Evolutionary conservation across 2,113 vertebrate species (phyloP), one percentile per base, ranked within the genome.

Genomic region (Girardinichthys multiradiatus): DNA sequence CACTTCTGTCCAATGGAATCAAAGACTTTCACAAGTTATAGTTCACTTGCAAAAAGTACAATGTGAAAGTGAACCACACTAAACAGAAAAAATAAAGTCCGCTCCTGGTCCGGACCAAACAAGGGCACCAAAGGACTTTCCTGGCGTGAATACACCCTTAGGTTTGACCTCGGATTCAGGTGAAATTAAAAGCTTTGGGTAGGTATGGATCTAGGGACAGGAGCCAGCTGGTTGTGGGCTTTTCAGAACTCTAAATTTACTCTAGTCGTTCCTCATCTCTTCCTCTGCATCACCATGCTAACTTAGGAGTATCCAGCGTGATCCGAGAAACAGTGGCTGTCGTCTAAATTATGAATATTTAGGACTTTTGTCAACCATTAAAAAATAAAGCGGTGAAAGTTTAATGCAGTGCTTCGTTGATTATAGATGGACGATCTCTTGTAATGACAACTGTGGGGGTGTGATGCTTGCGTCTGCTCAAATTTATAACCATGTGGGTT

Each of bases 331-430:
- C 80, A 79, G 80, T 79, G 81, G 85, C 86, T 87, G 88, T 89
- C 82, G 70, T 73, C 76, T 95, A 86, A 93, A 94, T 94, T 89
- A 93, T 94, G 88, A 93, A 94, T 91, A 92, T 90, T 85, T 66
- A 92, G 35, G 86, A 92, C 90, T 92, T 94, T 92, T 93, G 92
- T 92, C 91, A 86, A 73, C 76, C 92, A 92, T 94, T 90, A 92
- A 93, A 93, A 93, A 94, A 85, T 93, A 90, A 94, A 93, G 86
- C 70, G 0, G 57, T 93, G 73, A 93, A 93, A 91, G 45, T 91
- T 92, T 88, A 42, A 93, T 93, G 91, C 14, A 29, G 31, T 27
- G 67, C 69, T 58, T 91, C 85, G 77, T 93, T 71, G 63, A 74
- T 91, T 89, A 94, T 93, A 93, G 86, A 94, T 93, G 88, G 51